These are phyloP conservation scores for Philonicus albiceps DNA, from an alignment of 2,888 invertebrate species.

Conservation along the genomic window DNA sequence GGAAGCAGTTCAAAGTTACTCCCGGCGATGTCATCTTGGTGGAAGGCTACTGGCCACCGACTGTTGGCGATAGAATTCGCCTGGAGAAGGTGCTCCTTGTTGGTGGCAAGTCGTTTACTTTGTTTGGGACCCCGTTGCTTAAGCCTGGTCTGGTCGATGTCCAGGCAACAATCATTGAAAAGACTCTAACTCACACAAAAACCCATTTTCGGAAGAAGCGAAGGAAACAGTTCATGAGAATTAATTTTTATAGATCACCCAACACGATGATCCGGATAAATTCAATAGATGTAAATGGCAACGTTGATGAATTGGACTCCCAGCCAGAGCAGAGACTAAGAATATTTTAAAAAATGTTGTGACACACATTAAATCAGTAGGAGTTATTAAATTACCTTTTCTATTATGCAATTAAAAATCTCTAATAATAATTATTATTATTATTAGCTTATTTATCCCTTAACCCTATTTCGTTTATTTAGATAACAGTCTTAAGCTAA, in stretches of 20 bases:
- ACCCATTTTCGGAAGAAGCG: slow-evolving; percentile 78
- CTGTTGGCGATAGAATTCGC: slow-evolving; percentile 78
- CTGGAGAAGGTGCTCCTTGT: slow-evolving; percentile 85
- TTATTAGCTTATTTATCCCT: too few relatives aligned
- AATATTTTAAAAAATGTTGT: not conserved
- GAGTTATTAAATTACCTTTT: not conserved
- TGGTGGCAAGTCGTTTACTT: slow-evolving; percentile 80
- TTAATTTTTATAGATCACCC: slow-evolving; percentile 74
- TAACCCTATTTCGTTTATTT: too few relatives aligned
- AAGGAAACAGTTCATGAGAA: slow-evolving; percentile 79
- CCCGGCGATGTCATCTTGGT: slow-evolving; percentile 84
- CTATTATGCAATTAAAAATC: too few relatives aligned
- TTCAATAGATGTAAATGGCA: slow-evolving; percentile 69
- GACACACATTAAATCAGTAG: not conserved
- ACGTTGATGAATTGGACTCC: slow-evolving; percentile 63
- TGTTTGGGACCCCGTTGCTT: slow-evolving; percentile 81
- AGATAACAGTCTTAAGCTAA: too few relatives aligned
- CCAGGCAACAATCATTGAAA: slow-evolving; percentile 84
- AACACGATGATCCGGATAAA: slow-evolving; percentile 82
- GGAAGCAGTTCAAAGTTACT: slow-evolving; percentile 86
- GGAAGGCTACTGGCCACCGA: slow-evolving; percentile 85
- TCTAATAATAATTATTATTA: too few relatives aligned
- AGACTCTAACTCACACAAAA: slow-evolving; percentile 81
- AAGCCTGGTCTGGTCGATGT: slow-evolving; percentile 77
- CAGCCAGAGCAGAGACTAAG: not conserved